Conservation (phyloP, 2,113 vertebrate genomes). For the Urocitellus parryii region DNA sequence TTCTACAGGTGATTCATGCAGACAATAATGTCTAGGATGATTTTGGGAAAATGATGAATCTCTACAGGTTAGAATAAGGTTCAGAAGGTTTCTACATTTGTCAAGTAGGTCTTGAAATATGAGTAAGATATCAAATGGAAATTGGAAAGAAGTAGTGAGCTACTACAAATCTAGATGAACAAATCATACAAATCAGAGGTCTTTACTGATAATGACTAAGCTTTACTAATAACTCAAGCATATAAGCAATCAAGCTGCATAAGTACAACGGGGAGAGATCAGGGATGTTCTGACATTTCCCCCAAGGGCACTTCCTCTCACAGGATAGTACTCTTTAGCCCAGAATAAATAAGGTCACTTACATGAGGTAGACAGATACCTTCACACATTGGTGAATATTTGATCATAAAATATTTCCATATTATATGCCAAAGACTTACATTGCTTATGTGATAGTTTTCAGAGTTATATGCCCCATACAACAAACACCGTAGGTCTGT, state of each 20-base stretch:
- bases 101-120: neutral
- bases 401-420: neutral
- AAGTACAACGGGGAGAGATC: neutral
- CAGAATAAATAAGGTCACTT: neutral
- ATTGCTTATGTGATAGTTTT: neutral
- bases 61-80: neutral
- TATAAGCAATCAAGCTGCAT: neutral
- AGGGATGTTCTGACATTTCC: neutral
- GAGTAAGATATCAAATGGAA: neutral
- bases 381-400: neutral
- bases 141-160: neutral
- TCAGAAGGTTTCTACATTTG: neutral
- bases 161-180: neutral
- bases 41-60: neutral
- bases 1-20: neutral
- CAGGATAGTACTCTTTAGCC: neutral
- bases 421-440: neutral
- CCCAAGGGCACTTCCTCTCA: neutral
- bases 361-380: neutral
- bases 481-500: neutral
- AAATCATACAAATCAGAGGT: neutral
- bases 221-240: neutral
- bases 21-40: neutral
- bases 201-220: neutral
- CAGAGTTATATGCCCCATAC: conserved; percentile 12